Conservation (phyloP, 1,140 invertebrate genomes). For the Ephestia elutella region DNA sequence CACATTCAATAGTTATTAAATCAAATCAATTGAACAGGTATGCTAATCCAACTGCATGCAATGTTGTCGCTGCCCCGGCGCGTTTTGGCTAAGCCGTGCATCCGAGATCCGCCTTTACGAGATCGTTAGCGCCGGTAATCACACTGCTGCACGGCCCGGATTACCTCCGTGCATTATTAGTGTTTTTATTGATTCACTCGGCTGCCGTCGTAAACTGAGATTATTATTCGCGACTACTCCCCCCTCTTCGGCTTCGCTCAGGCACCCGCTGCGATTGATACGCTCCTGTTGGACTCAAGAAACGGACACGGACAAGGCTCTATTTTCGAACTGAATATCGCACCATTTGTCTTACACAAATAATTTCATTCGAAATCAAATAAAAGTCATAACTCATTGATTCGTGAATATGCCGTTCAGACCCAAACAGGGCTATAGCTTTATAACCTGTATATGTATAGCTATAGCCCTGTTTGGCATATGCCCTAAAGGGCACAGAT, state of each 20-base stretch:
- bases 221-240: conserved; percentile 66
- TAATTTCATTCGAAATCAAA: no score
- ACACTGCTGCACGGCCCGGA: conserved; percentile 64
- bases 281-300: background rate
- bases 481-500: no score
- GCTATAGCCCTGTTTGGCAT: no score
- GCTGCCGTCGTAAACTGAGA: conserved; percentile 71
- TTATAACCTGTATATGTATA: no score
- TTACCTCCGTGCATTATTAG: conserved; percentile 73
- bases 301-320: background rate
- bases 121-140: conserved; percentile 70
- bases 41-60: no score
- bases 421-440: no score
- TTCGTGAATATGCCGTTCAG: no score
- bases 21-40: no score
- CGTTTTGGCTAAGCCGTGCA: conserved; percentile 64
- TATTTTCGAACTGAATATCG: no score
- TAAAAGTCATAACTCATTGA: no score
- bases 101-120: conserved; percentile 67
- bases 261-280: background rate
- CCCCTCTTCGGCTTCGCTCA: conserved; percentile 23
- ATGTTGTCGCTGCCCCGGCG: conserved; percentile 25
- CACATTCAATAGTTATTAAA: no score
- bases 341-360: no score
- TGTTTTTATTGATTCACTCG: conserved; percentile 74